Base-by-base conservation (phyloP, 2,797 vertebrate species). In the Aulostomus chinensis region DNA sequence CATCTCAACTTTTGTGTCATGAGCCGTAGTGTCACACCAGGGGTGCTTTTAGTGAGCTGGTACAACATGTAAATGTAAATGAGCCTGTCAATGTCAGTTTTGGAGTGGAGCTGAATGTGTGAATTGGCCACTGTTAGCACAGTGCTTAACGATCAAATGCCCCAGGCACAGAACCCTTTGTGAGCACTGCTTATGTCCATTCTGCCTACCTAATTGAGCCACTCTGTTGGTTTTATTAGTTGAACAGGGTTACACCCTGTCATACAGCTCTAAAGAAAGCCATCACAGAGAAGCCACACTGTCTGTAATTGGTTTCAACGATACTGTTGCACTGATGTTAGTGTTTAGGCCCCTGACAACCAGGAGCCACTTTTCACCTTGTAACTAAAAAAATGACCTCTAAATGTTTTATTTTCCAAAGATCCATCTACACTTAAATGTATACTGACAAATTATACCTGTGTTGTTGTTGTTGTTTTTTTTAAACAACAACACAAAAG, bases 161-260 rank as follows among this genome's bases (percentile, higher is more conserved):
- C 43, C 3, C 18, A 16, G 30, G 45, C 38, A 12, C 21, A 30
- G 29, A 42, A 39, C 29, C 54, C 31, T 74, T 73, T 58, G 41
- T 58, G 62, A 76, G 76, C 50, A 53, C 28, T 7, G 11, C 51
- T 63, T 14, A 9, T 12, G 62, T 45, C 38, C 22, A 61, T 73
- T 70, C 49, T 55, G 17, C 24, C 13, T 9, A 17, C 31, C 26
- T 50, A 68, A 74, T 35, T 80, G 62, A 67, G 47, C 62, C 43
- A 36, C 60, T 50, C 45, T 47, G 16, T 68, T 54, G 48, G 28
- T 63, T 55, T 68, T 36, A 62, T 50, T 17, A 42, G 49, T 24
- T 46, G 17, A 64, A 57, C 33, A 39, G 48, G 52, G 50, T 39
- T 35, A 57, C 56, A 58, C 31, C 42, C 53, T 36, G 15, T 43